Conservation (phyloP, 2,113 vertebrate genomes). For the Baryphthengus martii region DNA sequence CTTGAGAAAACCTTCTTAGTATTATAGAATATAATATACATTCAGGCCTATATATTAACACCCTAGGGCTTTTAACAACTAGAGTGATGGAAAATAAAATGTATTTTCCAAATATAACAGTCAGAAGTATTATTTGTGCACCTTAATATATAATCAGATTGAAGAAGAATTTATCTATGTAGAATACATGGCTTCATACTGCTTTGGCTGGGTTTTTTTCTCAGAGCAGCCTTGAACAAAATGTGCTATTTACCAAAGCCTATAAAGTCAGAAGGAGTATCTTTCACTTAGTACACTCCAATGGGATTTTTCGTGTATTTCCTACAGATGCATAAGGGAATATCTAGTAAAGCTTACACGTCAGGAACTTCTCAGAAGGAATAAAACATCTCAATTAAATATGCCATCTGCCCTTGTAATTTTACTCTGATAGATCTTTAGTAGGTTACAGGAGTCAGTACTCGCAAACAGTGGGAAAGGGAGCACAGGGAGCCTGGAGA, state of each 20-base stretch:
- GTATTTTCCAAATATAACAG: neutral
- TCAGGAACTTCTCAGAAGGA: neutral
- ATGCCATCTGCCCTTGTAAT: neutral
- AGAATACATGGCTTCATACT: neutral
- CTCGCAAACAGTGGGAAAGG: neutral
- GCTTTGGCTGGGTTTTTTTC: neutral
- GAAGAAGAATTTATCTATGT: neutral
- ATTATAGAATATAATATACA: neutral
- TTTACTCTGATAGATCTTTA: neutral
- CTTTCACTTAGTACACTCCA: neutral
- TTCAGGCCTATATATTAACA: neutral
- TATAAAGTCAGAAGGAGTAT: neutral
- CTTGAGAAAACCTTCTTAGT: neutral
- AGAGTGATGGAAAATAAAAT: neutral
- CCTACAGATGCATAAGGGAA: neutral
- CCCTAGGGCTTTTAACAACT: neutral
- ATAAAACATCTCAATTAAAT: neutral
- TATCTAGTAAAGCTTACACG: neutral
- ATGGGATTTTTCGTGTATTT: neutral
- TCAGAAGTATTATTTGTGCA: neutral
- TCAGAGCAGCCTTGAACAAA: neutral
- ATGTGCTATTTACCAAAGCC: neutral
- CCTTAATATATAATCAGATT: neutral
- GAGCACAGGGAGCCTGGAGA: neutral
- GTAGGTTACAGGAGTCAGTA: neutral